Evolutionary conservation across 2,888 invertebrate genomes (phyloP).

Genomic region (Spialia ferax): DNA sequence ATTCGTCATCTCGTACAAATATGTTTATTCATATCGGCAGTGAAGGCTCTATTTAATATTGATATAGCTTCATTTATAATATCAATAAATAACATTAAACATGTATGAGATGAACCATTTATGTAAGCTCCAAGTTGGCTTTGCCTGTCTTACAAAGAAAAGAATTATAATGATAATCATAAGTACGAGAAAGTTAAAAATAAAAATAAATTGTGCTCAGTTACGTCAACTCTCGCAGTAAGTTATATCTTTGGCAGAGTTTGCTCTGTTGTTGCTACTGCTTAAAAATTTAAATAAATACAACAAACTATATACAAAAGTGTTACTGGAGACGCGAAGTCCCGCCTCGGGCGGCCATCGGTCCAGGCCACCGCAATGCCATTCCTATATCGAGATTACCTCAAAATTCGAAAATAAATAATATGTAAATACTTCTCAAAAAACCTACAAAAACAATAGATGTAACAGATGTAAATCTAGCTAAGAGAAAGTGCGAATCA

Average conservation of each 20-base stretch:
- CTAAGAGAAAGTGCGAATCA: conserved; percentile 26
- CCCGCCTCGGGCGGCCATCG: background rate
- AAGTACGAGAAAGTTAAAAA: conserved; percentile 5
- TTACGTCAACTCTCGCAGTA: too few species aligned
- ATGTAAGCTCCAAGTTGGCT: conserved; percentile 39
- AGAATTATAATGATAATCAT: conserved; percentile 7
- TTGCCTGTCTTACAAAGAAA: conserved; percentile 43
- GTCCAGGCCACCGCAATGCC: conserved; percentile 1
- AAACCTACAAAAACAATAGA: conserved; percentile 27
- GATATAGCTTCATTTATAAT: conserved; percentile 34
- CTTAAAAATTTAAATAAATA: conserved; percentile 47
- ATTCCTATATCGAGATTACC: background rate
- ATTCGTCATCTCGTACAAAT: conserved; percentile 20
- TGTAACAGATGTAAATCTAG: conserved; percentile 17
- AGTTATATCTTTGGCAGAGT: conserved; percentile 46
- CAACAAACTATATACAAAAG: conserved; percentile 48
- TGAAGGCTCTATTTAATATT: conserved; percentile 41
- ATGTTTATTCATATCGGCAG: conserved; percentile 44
- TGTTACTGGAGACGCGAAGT: background rate
- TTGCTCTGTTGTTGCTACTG: conserved; percentile 43
- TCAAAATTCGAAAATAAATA: conserved; percentile 14
- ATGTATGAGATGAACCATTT: conserved; percentile 36
- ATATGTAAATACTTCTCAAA: conserved; percentile 27
- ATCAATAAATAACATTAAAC: conserved; percentile 37
- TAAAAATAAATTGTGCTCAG: conserved; percentile 48